phyloP scores from a whole-genome alignment of 1,140 invertebrate genomes.

The Zelostemma sp. region DNA sequence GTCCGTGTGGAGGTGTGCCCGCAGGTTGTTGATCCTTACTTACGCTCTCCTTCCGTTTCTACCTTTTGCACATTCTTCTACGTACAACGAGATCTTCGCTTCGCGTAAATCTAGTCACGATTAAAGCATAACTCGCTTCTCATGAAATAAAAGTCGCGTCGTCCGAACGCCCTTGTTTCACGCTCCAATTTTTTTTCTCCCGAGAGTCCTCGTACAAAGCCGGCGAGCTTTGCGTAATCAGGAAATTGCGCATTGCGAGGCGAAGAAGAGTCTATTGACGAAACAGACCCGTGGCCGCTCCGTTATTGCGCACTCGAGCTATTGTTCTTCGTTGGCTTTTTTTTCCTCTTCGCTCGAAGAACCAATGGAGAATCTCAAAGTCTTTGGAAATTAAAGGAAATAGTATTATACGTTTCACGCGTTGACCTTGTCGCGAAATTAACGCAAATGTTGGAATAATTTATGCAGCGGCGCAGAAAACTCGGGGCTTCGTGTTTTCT shows the following conservation, averaged over 20 bases:
- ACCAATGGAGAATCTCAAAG: background rate
- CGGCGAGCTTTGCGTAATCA: conserved; percentile 38
- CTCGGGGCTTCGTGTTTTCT: no score
- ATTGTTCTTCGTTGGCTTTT: conserved; percentile 25
- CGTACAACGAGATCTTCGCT: conserved; percentile 5
- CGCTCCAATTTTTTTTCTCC: no score
- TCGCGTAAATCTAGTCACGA: background rate
- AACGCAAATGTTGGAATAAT: conserved; percentile 31
- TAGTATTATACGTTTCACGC: no score
- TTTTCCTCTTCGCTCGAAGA: conserved; percentile 9
- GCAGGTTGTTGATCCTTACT: conserved; percentile 62
- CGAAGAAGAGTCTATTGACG: conserved; percentile 33
- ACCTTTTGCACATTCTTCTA: conserved; percentile 19
- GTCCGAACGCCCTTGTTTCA: background rate
- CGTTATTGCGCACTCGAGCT: conserved; percentile 29
- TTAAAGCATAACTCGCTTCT: no score
- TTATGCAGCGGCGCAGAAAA: conserved; percentile 23
- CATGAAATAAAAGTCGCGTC: background rate
- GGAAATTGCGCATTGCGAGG: conserved; percentile 43
- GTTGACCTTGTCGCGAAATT: conserved; percentile 22
- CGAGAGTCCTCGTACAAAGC: no score
- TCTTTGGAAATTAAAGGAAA: background rate
- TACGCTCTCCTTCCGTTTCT: conserved; percentile 40
- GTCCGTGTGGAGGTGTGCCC: conserved; percentile 39
- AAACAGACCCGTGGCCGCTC: conserved; percentile 30